Percentiles rank a stretch among this genome's conserved stretches.
Conservation (phyloP, 2,113 vertebrate species). For the Nothoprocta pentlandii region DNA sequence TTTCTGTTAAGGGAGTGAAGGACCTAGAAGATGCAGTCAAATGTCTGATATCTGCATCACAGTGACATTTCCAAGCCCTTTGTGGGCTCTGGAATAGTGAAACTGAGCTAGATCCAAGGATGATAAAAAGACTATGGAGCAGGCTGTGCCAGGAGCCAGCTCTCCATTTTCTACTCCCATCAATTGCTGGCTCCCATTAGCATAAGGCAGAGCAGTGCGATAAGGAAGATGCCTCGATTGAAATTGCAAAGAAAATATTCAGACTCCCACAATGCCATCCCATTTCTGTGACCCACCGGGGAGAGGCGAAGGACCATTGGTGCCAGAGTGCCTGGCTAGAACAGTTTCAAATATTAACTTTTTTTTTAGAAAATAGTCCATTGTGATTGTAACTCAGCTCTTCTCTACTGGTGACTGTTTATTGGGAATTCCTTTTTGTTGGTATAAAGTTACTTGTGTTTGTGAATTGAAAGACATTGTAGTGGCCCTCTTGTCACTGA, state of each 20-base stretch:
- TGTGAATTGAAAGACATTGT: not conserved
- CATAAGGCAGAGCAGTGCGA: accelerated
- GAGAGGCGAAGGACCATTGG: not conserved
- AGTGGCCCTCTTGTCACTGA: not conserved
- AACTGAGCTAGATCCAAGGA: not conserved
- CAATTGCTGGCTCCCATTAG: not conserved
- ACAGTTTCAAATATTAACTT: not conserved
- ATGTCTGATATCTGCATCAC: not conserved
- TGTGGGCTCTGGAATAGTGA: not conserved
- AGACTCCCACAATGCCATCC: not conserved
- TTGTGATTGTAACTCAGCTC: not conserved
- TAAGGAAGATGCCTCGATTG: not conserved
- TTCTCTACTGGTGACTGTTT: not conserved
- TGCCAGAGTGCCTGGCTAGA: not conserved
- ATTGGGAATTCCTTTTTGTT: not conserved
- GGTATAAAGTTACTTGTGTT: not conserved
- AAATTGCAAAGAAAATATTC: not conserved
- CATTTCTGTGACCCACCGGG: accelerated
- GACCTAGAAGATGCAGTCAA: not conserved
- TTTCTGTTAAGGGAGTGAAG: not conserved
- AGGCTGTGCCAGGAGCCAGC: not conserved
- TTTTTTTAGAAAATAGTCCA: not conserved
- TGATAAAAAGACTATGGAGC: not conserved
- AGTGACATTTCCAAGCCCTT: not conserved
- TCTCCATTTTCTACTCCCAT: not conserved